Evolutionary conservation across 2,888 invertebrate species (phyloP).

Genomic region (Alsophila aescularia): DNA sequence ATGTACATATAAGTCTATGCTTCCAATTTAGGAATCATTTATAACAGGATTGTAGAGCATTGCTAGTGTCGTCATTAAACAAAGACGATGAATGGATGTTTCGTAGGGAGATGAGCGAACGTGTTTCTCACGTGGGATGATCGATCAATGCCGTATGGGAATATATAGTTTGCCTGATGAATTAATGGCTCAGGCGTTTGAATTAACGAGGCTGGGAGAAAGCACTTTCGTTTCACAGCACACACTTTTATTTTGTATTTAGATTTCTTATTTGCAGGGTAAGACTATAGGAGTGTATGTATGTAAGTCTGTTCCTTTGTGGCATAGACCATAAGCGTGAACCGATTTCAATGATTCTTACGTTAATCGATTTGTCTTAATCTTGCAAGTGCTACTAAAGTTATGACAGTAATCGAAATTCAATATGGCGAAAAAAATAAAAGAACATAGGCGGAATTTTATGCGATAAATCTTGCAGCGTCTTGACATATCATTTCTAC

Average conservation of each 20-base stretch:
- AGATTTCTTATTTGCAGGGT: background rate
- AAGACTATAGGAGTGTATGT: background rate
- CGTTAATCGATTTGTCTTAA: too few species aligned
- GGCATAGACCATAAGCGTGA: too few species aligned
- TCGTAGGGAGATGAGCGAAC: background rate
- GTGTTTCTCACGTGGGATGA: constrained; percentile 1
- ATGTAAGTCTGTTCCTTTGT: too few species aligned
- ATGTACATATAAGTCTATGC: too few species aligned
- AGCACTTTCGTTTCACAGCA: constrained; percentile 6
- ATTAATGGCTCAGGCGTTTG: background rate
- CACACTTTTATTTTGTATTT: constrained; percentile 1
- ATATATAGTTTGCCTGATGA: background rate
- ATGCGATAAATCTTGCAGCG: too few species aligned
- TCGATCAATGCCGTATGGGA: constrained; percentile 8
- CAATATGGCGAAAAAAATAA: too few species aligned
- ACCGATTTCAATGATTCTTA: too few species aligned
- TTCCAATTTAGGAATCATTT: background rate
- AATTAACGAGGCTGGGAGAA: constrained; percentile 3
- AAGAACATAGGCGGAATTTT: too few species aligned
- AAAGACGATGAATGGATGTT: constrained; percentile 1
- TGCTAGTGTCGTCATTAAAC: constrained; percentile 5
- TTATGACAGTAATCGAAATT: too few species aligned
- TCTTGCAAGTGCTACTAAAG: too few species aligned
- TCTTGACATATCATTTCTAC: too few species aligned
- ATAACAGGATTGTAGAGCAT: background rate